Evolutionary conservation across 2,113 vertebrate genomes (phyloP).

Genomic region (Pteronura brasiliensis): DNA sequence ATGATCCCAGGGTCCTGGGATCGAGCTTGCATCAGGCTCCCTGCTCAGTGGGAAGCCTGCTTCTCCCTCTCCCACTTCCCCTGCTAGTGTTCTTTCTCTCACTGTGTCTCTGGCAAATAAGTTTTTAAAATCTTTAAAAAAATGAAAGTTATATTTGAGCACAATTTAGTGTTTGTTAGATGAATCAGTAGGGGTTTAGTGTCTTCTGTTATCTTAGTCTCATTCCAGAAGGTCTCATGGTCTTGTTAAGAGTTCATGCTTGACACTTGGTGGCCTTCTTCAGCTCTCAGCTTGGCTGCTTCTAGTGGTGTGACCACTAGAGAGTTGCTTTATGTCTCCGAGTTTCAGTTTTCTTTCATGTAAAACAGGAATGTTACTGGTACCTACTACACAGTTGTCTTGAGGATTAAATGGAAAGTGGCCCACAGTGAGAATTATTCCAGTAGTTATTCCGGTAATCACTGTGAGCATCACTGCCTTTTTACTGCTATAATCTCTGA

Average conservation of each 20-base stretch:
- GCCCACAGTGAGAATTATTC: neutral
- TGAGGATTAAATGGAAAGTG: neutral
- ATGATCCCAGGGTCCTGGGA: too few species aligned
- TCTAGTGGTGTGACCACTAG: neutral
- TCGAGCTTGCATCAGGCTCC: too few species aligned
- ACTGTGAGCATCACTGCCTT: neutral
- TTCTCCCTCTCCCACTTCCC: too few species aligned
- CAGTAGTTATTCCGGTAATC: neutral
- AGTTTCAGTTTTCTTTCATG: neutral
- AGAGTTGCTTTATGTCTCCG: neutral
- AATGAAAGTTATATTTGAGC: neutral
- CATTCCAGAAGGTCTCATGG: neutral
- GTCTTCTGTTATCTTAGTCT: neutral
- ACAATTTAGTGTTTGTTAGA: neutral
- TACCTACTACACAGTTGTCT: neutral
- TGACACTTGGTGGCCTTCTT: neutral
- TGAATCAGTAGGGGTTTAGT: neutral
- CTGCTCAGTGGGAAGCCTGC: too few species aligned
- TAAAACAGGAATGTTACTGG: neutral
- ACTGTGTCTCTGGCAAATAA: too few species aligned
- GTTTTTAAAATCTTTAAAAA: too few species aligned
- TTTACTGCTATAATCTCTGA: neutral
- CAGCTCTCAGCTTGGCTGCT: neutral
- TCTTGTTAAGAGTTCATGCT: neutral
- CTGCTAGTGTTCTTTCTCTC: too few species aligned